Evolutionary conservation across 1,140 invertebrate genomes (phyloP), one percentile per base, ranked within the genome.

Genomic region (Aradophagus sp.): DNA sequence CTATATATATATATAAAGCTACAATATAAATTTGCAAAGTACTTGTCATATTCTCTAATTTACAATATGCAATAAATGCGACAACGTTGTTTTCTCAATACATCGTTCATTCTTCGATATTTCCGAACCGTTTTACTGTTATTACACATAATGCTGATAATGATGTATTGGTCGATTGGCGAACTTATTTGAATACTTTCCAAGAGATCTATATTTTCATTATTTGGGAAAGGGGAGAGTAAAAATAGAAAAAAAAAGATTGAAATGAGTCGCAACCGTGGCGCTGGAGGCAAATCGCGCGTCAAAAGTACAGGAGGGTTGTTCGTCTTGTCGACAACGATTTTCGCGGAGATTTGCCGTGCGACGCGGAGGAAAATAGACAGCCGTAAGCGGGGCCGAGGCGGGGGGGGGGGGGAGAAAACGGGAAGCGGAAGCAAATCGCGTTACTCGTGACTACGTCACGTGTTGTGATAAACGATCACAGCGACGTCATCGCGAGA

Each of bases 401-500:
- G 50, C 50, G 50, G 42, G 71, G 73, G 58, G 67, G 50, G 44
- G 71, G 74, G 59, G 68, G 56, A 67, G 67, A 75, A 74, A 75
- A 70, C 67, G 77, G 74, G 73, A 77, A 79, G 68, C 80, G 83
- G 84, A 84, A 85, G 81, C 84, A 82, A 85, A 83, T 84, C 78
- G 74, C 78, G 77, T 79, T 80, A 78, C 80, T 76, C 77, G 76
- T 77, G 78, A 75, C 78, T 77, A 76, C 76, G 81, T 84, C 82
- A 82, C 77, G 77, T 78, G 79, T 62, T 53, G 83, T 85, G 84
- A 84, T 82, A 84, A 85, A 84, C 77, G 84, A 85, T 78, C 75
- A 14, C 56, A 53, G 41, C 74, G 73, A 77, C 80, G 77, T 81
- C 78, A 79, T 74, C 75, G 65, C 41, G 74, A 75, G 65, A 79